phyloP scores from a whole-genome alignment of 2,113 vertebrate genomes.

The Elephas maximus region DNA sequence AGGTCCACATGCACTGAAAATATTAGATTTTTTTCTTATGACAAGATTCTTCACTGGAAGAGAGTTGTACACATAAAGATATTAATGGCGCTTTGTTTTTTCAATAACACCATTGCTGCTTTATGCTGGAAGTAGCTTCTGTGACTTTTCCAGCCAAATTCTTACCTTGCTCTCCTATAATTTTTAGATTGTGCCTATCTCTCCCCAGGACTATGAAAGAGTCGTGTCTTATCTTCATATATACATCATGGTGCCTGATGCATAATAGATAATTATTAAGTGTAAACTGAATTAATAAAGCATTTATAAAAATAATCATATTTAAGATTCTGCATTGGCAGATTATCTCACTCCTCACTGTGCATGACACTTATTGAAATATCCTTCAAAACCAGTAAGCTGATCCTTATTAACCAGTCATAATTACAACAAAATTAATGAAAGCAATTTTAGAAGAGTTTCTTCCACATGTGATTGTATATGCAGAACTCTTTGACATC shows the following conservation, averaged over 20 bases:
- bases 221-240: neutral
- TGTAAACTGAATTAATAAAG: slow-evolving; percentile 16
- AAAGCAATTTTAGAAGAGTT: slow-evolving; percentile 16
- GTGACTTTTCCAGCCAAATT: slow-evolving; percentile 33
- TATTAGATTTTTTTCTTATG: slow-evolving; percentile 15
- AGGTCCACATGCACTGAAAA: neutral
- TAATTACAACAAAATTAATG: slow-evolving; percentile 14
- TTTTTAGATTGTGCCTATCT: neutral
- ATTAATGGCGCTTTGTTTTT: slow-evolving; percentile 22
- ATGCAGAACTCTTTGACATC: neutral
- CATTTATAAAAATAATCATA: neutral
- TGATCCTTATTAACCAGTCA: neutral
- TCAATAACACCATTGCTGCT: neutral
- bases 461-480: neutral
- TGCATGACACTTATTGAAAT: neutral
- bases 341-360: neutral
- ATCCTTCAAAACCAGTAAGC: neutral
- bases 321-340: neutral
- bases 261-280: neutral
- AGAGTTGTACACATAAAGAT: neutral
- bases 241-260: neutral
- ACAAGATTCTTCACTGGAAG: neutral
- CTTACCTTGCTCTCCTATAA: slow-evolving; percentile 5
- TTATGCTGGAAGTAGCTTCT: neutral
- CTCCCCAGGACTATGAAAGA: neutral